These are phyloP conservation scores for Rosalia funebris DNA, from an alignment of 2,888 invertebrate genomes.

Conservation along the genomic window DNA sequence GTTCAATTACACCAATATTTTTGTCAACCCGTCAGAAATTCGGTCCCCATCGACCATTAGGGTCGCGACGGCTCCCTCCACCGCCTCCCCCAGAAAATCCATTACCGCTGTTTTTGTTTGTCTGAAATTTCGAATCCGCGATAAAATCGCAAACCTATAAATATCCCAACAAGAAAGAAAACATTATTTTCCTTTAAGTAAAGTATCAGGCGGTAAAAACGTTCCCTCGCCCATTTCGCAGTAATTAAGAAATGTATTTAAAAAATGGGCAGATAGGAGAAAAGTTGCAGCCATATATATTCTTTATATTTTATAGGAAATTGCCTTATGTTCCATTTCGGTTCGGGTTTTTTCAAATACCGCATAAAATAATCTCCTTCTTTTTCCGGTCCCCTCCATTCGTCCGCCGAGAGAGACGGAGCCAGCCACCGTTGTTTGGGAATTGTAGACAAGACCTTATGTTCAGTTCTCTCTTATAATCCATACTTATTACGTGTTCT, in stretches of 20 bases:
- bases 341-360: constrained; percentile 42
- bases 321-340: constrained; percentile 57
- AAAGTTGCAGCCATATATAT: constrained; percentile 59
- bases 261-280: constrained; percentile 57
- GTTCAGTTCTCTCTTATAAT: constrained; percentile 60
- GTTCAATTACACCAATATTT: too few relatives aligned
- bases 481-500: constrained; percentile 63
- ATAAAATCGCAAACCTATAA: constrained; percentile 45
- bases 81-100: constrained; percentile 36
- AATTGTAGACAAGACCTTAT: constrained; percentile 50
- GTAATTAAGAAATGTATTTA: constrained; percentile 60
- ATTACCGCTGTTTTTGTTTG: constrained; percentile 45
- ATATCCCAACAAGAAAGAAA: constrained; percentile 40
- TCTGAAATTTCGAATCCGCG: constrained; percentile 40
- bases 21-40: too few relatives aligned
- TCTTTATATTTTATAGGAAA: constrained; percentile 60
- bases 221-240: constrained; percentile 40
- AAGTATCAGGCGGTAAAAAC: constrained; percentile 36
- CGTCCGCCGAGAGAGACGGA: constrained; percentile 40
- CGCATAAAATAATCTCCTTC: constrained; percentile 38
- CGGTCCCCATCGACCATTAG: not conserved
- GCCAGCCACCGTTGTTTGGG: constrained; percentile 36
- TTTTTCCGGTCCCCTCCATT: constrained; percentile 34
- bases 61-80: constrained; percentile 1
- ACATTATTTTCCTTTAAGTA: constrained; percentile 39